phyloP scores from a whole-genome alignment of 2,797 vertebrate genomes.

The Syndactyla subalaris region DNA sequence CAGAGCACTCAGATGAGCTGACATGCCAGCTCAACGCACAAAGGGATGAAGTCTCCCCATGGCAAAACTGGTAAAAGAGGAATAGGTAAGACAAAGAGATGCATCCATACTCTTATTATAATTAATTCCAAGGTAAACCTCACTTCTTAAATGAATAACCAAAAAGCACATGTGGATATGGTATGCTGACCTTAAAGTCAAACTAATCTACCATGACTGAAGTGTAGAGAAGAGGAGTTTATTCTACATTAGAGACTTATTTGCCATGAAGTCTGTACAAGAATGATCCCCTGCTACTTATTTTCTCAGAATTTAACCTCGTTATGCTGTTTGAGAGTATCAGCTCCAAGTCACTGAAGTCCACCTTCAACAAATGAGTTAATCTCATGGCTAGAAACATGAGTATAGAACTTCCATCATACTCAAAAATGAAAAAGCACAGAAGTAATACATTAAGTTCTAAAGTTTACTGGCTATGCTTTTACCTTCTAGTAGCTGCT shows the following conservation, averaged over 20 bases:
- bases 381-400: not conserved
- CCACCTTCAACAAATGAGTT: not conserved
- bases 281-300: not conserved
- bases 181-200: not conserved
- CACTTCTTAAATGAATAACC: not conserved
- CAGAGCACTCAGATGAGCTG: not conserved
- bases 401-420: not conserved
- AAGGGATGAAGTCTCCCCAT: not conserved
- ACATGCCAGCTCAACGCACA: accelerated
- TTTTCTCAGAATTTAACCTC: not conserved
- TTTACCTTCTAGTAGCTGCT: not conserved
- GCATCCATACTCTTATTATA: not conserved
- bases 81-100: not conserved
- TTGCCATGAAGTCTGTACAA: not conserved
- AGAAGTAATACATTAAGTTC: not conserved
- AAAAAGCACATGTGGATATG: not conserved
- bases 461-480: accelerated
- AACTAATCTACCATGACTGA: not conserved
- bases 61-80: not conserved
- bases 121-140: not conserved
- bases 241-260: not conserved
- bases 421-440: not conserved
- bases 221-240: not conserved
- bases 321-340: not conserved
- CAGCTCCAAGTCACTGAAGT: not conserved